Evolutionary conservation across 2,113 vertebrate genomes (phyloP).

Genomic region (Canis aureus): DNA sequence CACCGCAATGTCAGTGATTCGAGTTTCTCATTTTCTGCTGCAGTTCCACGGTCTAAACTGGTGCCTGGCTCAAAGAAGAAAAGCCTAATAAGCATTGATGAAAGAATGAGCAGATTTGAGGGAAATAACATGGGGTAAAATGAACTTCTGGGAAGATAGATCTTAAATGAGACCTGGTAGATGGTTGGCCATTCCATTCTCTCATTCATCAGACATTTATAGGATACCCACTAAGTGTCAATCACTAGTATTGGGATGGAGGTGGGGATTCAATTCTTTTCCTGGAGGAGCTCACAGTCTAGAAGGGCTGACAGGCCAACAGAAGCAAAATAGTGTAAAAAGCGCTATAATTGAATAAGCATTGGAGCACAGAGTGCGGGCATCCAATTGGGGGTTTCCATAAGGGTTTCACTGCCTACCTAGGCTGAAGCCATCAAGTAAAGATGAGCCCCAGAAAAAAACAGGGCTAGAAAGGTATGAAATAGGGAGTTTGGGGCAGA

Average conservation of each 20-base stretch:
- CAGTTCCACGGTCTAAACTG: background rate
- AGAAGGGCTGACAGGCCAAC: background rate
- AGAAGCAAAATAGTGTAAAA: background rate
- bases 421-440: too few relatives aligned
- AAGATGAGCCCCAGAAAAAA: background rate
- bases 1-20: background rate
- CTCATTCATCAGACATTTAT: background rate
- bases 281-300: background rate
- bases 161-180: background rate
- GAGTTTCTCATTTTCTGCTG: background rate
- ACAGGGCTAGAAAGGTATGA: background rate
- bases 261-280: background rate
- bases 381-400: too few relatives aligned
- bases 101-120: background rate
- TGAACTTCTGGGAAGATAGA: background rate
- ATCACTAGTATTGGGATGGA: rapidly evolving
- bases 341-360: background rate
- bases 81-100: background rate
- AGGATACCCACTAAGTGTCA: background rate
- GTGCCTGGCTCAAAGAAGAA: background rate
- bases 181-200: background rate
- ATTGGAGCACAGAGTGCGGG: background rate
- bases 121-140: background rate
- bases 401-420: background rate
- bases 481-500: background rate